phyloP scores from a whole-genome alignment of 2,113 vertebrate species.

The Peromyscus polionotus region DNA sequence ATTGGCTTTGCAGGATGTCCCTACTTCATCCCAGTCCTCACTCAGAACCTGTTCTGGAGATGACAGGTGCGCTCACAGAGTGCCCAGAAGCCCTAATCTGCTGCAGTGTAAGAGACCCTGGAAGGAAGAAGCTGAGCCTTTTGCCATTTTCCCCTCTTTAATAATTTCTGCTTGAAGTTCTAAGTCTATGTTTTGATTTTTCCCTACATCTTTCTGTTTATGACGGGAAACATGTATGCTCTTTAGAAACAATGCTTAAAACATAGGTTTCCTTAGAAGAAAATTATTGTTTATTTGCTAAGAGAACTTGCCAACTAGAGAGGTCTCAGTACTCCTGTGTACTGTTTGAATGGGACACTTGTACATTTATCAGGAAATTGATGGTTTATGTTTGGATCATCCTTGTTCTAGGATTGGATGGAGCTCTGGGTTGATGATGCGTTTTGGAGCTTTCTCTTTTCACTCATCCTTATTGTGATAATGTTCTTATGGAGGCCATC shows the following conservation, averaged over 20 bases:
- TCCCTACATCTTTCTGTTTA: conserved; percentile 33
- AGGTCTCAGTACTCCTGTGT: neutral
- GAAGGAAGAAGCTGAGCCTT: neutral
- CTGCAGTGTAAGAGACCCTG: neutral
- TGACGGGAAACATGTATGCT: neutral
- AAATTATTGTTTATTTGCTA: conserved; percentile 16
- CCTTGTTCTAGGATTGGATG: conserved; percentile 90
- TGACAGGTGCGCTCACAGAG: neutral
- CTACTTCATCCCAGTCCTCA: neutral
- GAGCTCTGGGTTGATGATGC: conserved; percentile 94
- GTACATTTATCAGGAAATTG: conserved; percentile 8
- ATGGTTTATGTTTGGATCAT: conserved; percentile 30
- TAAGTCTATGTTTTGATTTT: neutral
- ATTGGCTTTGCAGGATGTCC: neutral
- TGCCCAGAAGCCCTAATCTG: neutral
- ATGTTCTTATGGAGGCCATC: conserved; percentile 96
- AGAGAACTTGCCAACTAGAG: neutral
- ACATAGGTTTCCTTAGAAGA: conserved; percentile 26
- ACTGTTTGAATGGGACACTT: neutral
- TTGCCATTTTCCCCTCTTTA: neutral
- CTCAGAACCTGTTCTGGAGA: neutral
- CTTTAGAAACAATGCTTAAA: conserved; percentile 13
- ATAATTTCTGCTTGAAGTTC: conserved; percentile 34
- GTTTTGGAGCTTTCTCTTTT: conserved; percentile 95
- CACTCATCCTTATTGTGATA: conserved; percentile 92